A percentile compares a stretch with the other conserved stretches of the same genome.
Evolutionary conservation across 2,888 invertebrate genomes (phyloP).

Genomic region (Lepidocyrtinus sp.): DNA sequence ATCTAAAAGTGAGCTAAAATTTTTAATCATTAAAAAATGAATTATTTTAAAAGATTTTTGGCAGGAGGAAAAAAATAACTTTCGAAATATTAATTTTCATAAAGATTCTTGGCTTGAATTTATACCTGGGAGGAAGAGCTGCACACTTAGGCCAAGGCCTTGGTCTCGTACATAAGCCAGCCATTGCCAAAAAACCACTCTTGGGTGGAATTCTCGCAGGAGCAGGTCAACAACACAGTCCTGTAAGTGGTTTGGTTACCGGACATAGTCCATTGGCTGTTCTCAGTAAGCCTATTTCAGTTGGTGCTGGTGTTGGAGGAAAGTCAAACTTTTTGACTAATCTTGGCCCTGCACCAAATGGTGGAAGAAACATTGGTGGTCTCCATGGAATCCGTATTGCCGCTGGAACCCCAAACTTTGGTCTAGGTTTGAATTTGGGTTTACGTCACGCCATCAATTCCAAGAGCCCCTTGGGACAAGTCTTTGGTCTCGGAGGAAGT

Average conservation of each 20-base stretch:
- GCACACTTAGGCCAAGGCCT: constrained; percentile 3
- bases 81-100: not conserved
- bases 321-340: constrained; percentile 7
- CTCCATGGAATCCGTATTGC: constrained; percentile 24
- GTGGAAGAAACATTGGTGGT: constrained; percentile 28
- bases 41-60: not conserved
- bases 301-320: constrained; percentile 16
- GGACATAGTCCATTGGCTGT: not conserved
- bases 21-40: not conserved
- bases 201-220: not conserved
- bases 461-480: constrained; percentile 31
- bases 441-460: constrained; percentile 31
- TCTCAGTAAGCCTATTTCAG: not conserved
- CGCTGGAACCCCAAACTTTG: constrained; percentile 27
- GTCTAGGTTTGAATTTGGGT: constrained; percentile 38
- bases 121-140: constrained; percentile 40
- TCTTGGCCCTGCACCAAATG: constrained; percentile 15
- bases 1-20: constrained; percentile 26
- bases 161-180: not conserved
- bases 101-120: constrained; percentile 41
- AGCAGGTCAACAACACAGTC: not conserved
- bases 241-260: not conserved
- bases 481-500: not conserved
- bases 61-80: not conserved
- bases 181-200: constrained; percentile 1